These are phyloP conservation scores for Phlogophora meticulosa DNA, from an alignment of 2,888 invertebrate species.

Conservation along the genomic window DNA sequence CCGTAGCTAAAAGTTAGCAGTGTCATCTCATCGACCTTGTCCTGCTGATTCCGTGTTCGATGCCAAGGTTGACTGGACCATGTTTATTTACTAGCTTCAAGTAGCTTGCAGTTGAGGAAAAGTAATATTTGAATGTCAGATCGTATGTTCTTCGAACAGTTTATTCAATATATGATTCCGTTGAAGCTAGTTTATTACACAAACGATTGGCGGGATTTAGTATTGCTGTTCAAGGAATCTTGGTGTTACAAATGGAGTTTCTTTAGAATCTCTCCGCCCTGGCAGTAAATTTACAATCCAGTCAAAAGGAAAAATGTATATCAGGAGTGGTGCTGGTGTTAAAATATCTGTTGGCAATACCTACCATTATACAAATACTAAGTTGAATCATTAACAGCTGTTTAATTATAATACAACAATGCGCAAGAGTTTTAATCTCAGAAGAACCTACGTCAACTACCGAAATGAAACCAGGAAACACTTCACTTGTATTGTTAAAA, in stretches of 20 bases:
- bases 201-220: slow-evolving; percentile 27
- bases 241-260: neutral
- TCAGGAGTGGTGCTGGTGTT: neutral
- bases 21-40: slow-evolving; percentile 81
- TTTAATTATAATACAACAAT: neutral
- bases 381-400: neutral
- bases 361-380: neutral
- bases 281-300: no score
- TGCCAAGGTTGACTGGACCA: slow-evolving; percentile 73
- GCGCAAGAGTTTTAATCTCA: neutral
- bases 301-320: neutral
- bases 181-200: slow-evolving; percentile 1
- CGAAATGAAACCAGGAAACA: slow-evolving; percentile 8
- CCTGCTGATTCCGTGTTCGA: slow-evolving; percentile 79
- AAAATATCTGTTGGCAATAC: neutral
- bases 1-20: slow-evolving; percentile 74
- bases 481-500: neutral
- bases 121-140: slow-evolving; percentile 14
- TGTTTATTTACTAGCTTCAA: slow-evolving; percentile 38
- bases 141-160: neutral
- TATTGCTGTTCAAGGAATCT: slow-evolving; percentile 22
- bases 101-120: slow-evolving; percentile 34
- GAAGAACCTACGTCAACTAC: neutral
- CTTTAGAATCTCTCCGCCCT: neutral
- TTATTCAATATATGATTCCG: slow-evolving; percentile 12